Evolutionary conservation across 2,113 vertebrate species (phyloP).

Genomic region (Riparia riparia): DNA sequence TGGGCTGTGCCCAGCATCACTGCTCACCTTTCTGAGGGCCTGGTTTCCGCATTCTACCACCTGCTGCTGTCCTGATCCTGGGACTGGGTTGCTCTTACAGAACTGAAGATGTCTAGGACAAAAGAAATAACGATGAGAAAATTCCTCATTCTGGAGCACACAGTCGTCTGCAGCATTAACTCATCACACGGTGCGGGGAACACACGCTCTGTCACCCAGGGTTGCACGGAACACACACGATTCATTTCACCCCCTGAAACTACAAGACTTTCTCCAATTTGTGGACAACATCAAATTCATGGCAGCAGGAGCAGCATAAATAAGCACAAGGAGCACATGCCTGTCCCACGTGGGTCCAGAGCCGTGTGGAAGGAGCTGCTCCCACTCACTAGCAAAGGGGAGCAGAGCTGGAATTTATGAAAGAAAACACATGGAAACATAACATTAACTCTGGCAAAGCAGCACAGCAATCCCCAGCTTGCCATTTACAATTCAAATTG

Average conservation of each 20-base stretch:
- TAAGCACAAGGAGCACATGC: neutral
- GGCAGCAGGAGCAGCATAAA: neutral
- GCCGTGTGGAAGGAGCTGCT: neutral
- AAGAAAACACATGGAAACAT: slow-evolving; percentile 53
- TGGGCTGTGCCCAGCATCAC: neutral
- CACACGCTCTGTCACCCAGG: neutral
- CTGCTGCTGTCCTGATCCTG: slow-evolving; percentile 43
- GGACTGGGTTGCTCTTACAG: slow-evolving; percentile 40
- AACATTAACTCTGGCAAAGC: slow-evolving; percentile 34
- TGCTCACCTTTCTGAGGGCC: slow-evolving; percentile 89
- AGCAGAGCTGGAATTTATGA: slow-evolving; percentile 32
- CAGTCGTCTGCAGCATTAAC: neutral
- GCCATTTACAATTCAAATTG: neutral
- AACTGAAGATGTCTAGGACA: slow-evolving; percentile 67
- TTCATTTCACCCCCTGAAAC: neutral
- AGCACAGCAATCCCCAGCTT: neutral
- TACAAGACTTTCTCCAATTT: neutral
- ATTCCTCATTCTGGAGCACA: neutral
- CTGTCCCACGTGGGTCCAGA: neutral
- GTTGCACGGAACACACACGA: neutral
- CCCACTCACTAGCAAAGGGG: neutral
- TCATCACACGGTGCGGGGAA: neutral
- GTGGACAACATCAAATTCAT: neutral
- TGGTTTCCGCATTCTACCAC: slow-evolving; percentile 90
- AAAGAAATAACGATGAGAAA: slow-evolving; percentile 54